Conservation (phyloP, 1,140 invertebrate genomes). For the Rhizoglyphus robini region DNA sequence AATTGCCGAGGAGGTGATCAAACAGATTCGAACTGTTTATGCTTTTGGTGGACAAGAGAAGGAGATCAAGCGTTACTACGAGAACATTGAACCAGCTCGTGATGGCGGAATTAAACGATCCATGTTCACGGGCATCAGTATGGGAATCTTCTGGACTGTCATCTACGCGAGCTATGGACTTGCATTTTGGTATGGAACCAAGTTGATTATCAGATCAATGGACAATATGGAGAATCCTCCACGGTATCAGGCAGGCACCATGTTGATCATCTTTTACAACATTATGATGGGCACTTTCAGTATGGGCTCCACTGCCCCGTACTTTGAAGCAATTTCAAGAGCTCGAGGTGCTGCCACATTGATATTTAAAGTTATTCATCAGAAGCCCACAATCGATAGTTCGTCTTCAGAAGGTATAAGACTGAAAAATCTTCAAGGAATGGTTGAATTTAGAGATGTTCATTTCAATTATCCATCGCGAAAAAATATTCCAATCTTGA, state of each 20-base stretch:
- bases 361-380: slow-evolving; percentile 60
- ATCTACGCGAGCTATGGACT: slow-evolving; percentile 12
- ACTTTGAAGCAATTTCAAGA: slow-evolving; percentile 55
- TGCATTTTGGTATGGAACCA: slow-evolving; percentile 69
- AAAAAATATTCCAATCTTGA: slow-evolving; percentile 38
- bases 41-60: slow-evolving; percentile 37
- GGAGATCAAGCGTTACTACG: slow-evolving; percentile 36
- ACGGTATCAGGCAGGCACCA: slow-evolving; percentile 12
- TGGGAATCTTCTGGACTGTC: neutral
- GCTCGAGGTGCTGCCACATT: slow-evolving; percentile 60
- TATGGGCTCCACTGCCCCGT: slow-evolving; percentile 65
- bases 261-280: slow-evolving; percentile 51
- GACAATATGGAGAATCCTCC: slow-evolving; percentile 25
- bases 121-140: slow-evolving; percentile 43
- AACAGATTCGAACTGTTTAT: slow-evolving; percentile 34
- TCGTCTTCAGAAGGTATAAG: slow-evolving; percentile 43
- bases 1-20: slow-evolving; percentile 38
- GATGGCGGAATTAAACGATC: slow-evolving; percentile 53
- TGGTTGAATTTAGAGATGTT: slow-evolving; percentile 54
- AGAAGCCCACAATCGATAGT: slow-evolving; percentile 38
- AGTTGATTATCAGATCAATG: slow-evolving; percentile 37
- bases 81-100: slow-evolving; percentile 42
- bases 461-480: slow-evolving; percentile 44
- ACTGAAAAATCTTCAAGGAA: slow-evolving; percentile 29
- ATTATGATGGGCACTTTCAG: slow-evolving; percentile 72